phyloP scores from a whole-genome alignment of 2,113 vertebrate species.

The Myxocyprinus asiaticus region DNA sequence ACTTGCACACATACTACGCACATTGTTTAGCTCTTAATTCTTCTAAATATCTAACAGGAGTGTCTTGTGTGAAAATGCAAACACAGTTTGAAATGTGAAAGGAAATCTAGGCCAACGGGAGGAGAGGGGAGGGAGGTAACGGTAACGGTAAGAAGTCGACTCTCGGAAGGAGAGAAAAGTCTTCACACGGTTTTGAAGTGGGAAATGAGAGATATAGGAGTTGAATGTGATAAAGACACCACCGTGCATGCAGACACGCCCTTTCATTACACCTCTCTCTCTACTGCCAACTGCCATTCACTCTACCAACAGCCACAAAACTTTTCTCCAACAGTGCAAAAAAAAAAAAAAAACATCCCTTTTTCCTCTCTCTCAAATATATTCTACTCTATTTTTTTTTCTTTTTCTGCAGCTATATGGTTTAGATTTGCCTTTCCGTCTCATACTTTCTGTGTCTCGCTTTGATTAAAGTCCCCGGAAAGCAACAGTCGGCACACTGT shows the following conservation, averaged over 20 bases:
- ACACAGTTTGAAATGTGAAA: slow-evolving; percentile 45
- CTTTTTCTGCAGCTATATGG: no score
- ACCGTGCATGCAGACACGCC: slow-evolving; percentile 51
- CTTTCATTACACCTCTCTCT: slow-evolving; percentile 26
- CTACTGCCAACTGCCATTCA: slow-evolving; percentile 35
- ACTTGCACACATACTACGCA: slow-evolving; percentile 63
- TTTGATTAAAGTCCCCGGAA: slow-evolving; percentile 60
- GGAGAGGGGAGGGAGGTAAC: background rate
- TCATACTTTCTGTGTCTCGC: slow-evolving; percentile 26
- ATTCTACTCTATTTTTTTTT: slow-evolving; percentile 53
- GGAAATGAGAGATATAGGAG: slow-evolving; percentile 66
- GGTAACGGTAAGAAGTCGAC: background rate
- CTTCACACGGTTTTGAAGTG: slow-evolving; percentile 61
- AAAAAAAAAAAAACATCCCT: slow-evolving; percentile 48
- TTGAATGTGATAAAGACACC: slow-evolving; percentile 61
- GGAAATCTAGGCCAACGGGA: slow-evolving; percentile 22
- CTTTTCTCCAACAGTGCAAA: slow-evolving; percentile 59
- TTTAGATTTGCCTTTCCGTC: slow-evolving; percentile 20
- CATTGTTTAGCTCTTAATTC: slow-evolving; percentile 48
- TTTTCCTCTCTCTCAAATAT: slow-evolving; percentile 46
- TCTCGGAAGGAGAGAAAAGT: slow-evolving; percentile 42
- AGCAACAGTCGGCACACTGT: slow-evolving; percentile 57
- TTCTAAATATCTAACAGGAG: slow-evolving; percentile 62
- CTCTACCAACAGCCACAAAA: slow-evolving; percentile 58
- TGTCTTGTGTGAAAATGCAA: slow-evolving; percentile 61